Evolutionary conservation across 2,113 vertebrate species (phyloP), one percentile per base, ranked within the genome.

Genomic region (Hippocampus abdominalis): DNA sequence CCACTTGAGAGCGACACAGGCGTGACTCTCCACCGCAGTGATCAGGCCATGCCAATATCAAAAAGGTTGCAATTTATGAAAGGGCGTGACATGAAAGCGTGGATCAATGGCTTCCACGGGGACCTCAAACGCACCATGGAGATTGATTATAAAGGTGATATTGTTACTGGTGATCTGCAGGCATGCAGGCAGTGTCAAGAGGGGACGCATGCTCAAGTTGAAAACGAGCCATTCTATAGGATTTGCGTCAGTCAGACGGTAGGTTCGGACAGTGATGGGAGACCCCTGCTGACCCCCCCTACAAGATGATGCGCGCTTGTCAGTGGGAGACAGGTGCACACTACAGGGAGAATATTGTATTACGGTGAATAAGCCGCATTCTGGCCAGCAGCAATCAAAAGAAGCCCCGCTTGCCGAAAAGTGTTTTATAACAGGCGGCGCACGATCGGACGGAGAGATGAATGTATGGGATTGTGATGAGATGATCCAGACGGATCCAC

Each of bases 51-150:
- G 87, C 77, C 87, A 77, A 88, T 89, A 88, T 81, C 83, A 87
- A 90, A 91, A 89, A 89, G 83, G 82, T 88, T 29, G 64, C 87
- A 85, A 88, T 90, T 90, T 90, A 86, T 90, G 81, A 90, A 86
- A 88, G 87, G 86, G 85, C 75, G 39, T 72, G 85, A 76, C 90
- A 87, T 77, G 67, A 82, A 86, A 88, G 81, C 54, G 3, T 81
- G 87, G 88, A 91, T 93, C 88, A 89, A 90, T 90, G 79, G 60
- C 65, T 77, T 82, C 77, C 80, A 83, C 66, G 66, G 83, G 76
- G 75, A 72, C 85, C 79, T 72, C 80, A 78, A n/a, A 27, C 66
- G 7, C 49, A 53, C 71, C 49, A 18, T 36, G 21, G 68, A 68
- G 70, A 84, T 86, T 77, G 84, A 89, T 83, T 82, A 80, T 48